Evolutionary conservation across 2,888 invertebrate genomes (phyloP).

Genomic region (Iphiclides podalirius): DNA sequence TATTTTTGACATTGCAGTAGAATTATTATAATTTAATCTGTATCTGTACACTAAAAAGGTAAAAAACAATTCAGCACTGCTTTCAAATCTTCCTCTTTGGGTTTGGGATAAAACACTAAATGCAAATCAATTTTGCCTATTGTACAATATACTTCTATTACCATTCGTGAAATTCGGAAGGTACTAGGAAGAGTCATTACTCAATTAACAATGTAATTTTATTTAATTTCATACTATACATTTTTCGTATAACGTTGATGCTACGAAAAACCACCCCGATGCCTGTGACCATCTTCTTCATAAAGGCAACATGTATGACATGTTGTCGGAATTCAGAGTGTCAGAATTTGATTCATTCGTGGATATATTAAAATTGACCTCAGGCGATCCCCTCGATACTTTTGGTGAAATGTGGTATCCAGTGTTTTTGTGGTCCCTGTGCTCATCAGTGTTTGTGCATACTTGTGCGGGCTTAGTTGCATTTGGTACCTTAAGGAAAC

Average conservation of each 20-base stretch:
- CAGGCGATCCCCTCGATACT: conserved; percentile 83
- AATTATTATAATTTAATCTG: too few relatives aligned
- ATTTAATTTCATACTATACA: too few relatives aligned
- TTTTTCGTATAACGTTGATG: conserved; percentile 31
- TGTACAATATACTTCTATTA: too few relatives aligned
- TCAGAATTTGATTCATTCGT: conserved; percentile 84
- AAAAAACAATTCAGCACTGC: too few relatives aligned
- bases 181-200: too few relatives aligned
- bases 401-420: conserved; percentile 98
- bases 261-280: conserved; percentile 57
- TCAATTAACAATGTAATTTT: too few relatives aligned
- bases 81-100: too few relatives aligned
- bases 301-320: conserved; percentile 77
- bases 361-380: conserved; percentile 84
- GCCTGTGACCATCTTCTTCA: conserved; percentile 58
- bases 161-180: too few relatives aligned
- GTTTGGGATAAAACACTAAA: too few relatives aligned
- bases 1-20: too few relatives aligned
- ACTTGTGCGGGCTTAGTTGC: conserved; percentile 94
- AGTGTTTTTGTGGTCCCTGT: conserved; percentile 96
- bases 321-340: conserved; percentile 78
- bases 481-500: conserved; percentile 94
- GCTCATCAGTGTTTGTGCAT: conserved; percentile 96
- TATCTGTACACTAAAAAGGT: too few relatives aligned
- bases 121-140: too few relatives aligned